Conservation (phyloP, 2,113 vertebrate species). For the Lampris megalopsis region DNA sequence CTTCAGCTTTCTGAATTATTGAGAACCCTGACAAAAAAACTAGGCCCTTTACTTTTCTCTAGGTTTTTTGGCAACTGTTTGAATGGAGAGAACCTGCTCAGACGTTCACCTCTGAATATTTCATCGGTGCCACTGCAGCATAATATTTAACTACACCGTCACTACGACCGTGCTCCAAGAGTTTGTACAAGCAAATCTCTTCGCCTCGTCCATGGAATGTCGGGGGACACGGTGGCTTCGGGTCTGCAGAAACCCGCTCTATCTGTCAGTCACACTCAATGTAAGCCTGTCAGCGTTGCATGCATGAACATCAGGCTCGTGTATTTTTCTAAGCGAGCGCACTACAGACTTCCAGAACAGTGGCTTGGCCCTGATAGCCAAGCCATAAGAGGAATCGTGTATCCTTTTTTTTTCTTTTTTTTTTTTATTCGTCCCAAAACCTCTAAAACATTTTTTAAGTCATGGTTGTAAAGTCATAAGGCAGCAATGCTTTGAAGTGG, state of each 20-base stretch:
- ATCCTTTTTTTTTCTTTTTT: not conserved
- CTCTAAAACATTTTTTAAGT: slow-evolving; percentile 63
- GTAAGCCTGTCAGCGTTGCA: slow-evolving; percentile 26
- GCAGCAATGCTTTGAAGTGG: slow-evolving; percentile 72
- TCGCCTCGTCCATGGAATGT: slow-evolving; percentile 46
- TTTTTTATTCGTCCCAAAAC: slow-evolving; percentile 27
- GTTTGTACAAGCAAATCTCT: slow-evolving; percentile 61
- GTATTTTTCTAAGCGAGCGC: slow-evolving; percentile 24
- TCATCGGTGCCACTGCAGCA: slow-evolving; percentile 18
- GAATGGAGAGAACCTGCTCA: slow-evolving; percentile 30
- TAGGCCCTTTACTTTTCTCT: too few relatives aligned
- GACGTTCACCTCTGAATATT: slow-evolving; percentile 57
- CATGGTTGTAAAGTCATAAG: slow-evolving; percentile 69
- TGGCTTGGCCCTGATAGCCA: slow-evolving; percentile 54
- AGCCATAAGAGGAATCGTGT: slow-evolving; percentile 36
- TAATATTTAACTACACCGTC: slow-evolving; percentile 50
- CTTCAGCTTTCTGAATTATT: slow-evolving; percentile 43
- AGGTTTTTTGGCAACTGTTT: slow-evolving; percentile 14
- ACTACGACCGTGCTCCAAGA: slow-evolving; percentile 43
- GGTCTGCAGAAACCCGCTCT: slow-evolving; percentile 39
- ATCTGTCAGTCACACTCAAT: slow-evolving; percentile 34
- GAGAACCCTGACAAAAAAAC: not conserved
- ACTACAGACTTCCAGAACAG: slow-evolving; percentile 60
- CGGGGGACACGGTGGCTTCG: slow-evolving; percentile 46
- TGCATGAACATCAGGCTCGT: slow-evolving; percentile 28